Evolutionary conservation across 2,797 vertebrate genomes (phyloP).

Genomic region (Ctenopoma kingsleyae): DNA sequence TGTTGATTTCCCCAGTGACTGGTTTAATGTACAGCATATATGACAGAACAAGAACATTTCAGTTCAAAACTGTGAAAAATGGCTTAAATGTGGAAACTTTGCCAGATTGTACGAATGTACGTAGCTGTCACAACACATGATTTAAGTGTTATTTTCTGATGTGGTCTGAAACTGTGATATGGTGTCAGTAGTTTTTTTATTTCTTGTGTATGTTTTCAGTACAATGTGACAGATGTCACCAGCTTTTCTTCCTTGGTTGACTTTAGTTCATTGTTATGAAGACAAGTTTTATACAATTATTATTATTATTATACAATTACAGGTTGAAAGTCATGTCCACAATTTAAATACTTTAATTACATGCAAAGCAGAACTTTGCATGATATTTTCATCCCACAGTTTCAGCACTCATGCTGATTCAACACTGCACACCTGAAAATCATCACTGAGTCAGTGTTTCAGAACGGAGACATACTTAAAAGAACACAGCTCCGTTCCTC

Average conservation of each 20-base stretch:
- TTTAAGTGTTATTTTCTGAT: too few species aligned
- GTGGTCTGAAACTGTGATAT: too few species aligned
- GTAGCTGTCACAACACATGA: too few species aligned
- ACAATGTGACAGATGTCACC: neutral
- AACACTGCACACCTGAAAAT: constrained; percentile 6
- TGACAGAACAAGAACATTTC: neutral
- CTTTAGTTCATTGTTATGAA: neutral
- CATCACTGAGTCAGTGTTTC: constrained; percentile 43
- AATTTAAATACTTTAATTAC: neutral
- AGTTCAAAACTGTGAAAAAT: too few species aligned
- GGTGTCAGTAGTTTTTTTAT: neutral
- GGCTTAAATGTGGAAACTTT: too few species aligned
- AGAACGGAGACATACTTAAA: constrained; percentile 22
- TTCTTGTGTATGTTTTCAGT: neutral
- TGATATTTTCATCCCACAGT: neutral
- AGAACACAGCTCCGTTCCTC: constrained; percentile 46
- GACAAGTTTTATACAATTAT: too few species aligned
- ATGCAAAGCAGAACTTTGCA: neutral
- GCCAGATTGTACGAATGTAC: too few species aligned
- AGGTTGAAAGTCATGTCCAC: neutral
- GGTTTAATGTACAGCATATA: constrained; percentile 21
- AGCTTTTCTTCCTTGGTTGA: neutral
- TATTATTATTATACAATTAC: neutral
- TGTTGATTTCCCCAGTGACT: constrained; percentile 68
- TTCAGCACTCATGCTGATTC: neutral